Evolutionary conservation across 2,797 vertebrate species (phyloP).

Genomic region (Sebastes hopkinsi): DNA sequence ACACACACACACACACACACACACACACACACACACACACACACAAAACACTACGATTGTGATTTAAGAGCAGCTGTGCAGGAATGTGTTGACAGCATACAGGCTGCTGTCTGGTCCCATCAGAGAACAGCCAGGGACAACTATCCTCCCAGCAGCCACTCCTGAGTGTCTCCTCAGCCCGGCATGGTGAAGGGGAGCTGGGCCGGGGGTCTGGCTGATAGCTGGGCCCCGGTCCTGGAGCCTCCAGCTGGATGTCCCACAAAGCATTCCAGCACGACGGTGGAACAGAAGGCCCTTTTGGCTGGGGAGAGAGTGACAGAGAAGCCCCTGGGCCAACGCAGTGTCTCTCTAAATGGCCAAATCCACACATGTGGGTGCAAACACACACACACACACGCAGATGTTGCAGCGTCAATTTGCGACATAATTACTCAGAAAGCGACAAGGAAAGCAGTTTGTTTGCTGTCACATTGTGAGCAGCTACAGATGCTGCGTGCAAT

Average conservation of each 20-base stretch:
- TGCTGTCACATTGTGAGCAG: conserved; percentile 52
- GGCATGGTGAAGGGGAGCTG: conserved; percentile 22
- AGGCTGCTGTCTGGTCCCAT: conserved; percentile 61
- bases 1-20: background rate
- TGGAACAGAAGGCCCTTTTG: conserved; percentile 32
- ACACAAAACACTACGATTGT: conserved; percentile 34
- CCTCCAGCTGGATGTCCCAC: conserved; percentile 56
- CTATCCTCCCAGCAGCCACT: conserved; percentile 30
- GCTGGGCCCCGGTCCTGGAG: conserved; percentile 42
- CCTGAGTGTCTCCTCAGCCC: conserved; percentile 16
- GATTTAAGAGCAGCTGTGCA: conserved; percentile 60
- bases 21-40: background rate
- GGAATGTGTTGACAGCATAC: conserved; percentile 58
- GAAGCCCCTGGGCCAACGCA: conserved; percentile 11
- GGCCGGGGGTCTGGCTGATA: conserved; percentile 51
- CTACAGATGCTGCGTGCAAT: conserved; percentile 60
- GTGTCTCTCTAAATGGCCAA: conserved; percentile 10
- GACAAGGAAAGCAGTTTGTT: conserved; percentile 51
- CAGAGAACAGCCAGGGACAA: conserved; percentile 38
- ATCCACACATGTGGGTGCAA: conserved; percentile 19
- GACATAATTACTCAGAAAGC: conserved; percentile 19
- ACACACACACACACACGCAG: conserved; percentile 22
- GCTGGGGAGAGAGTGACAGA: conserved; percentile 35
- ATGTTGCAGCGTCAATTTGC: conserved; percentile 28
- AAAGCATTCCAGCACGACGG: conserved; percentile 46